phyloP scores from a whole-genome alignment of 2,888 invertebrate genomes.

The Bellardia bayeri region DNA sequence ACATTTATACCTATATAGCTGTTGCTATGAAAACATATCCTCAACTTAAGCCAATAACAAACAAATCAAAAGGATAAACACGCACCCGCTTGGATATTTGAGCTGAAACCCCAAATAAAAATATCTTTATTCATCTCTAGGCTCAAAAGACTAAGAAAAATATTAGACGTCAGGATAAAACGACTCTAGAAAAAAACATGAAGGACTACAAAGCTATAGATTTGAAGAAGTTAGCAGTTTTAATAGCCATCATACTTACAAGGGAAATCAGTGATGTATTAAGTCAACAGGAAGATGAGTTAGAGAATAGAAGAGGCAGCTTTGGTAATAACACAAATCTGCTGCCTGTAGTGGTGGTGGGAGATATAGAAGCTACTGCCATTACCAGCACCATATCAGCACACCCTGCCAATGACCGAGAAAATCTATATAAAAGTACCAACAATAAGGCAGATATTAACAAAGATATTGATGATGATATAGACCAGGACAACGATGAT shows the following conservation, averaged over 20 bases:
- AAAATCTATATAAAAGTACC: not conserved
- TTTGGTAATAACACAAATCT: not conserved
- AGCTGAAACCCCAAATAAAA: constrained; percentile 5
- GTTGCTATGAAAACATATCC: constrained; percentile 2
- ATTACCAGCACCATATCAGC: not conserved
- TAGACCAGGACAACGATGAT: not conserved
- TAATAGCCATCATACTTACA: constrained; percentile 60
- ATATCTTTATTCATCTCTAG: not conserved
- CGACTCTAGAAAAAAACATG: constrained; percentile 35
- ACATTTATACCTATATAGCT: not conserved
- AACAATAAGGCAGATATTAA: constrained; percentile 1
- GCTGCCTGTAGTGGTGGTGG: constrained; percentile 44
- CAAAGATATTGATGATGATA: not conserved
- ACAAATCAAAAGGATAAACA: constrained; percentile 21
- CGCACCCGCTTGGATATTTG: not conserved
- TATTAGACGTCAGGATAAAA: not conserved
- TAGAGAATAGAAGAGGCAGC: not conserved
- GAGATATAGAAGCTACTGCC: constrained; percentile 60
- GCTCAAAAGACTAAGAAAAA: not conserved
- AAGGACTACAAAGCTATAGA: not conserved
- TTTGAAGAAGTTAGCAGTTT: constrained; percentile 51
- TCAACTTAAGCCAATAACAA: not conserved
- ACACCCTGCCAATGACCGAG: not conserved
- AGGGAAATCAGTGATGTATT: constrained; percentile 32
- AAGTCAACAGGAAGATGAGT: constrained; percentile 22